Evolutionary conservation across 2,113 vertebrate species (phyloP).

Genomic region (Athene cunicularia): DNA sequence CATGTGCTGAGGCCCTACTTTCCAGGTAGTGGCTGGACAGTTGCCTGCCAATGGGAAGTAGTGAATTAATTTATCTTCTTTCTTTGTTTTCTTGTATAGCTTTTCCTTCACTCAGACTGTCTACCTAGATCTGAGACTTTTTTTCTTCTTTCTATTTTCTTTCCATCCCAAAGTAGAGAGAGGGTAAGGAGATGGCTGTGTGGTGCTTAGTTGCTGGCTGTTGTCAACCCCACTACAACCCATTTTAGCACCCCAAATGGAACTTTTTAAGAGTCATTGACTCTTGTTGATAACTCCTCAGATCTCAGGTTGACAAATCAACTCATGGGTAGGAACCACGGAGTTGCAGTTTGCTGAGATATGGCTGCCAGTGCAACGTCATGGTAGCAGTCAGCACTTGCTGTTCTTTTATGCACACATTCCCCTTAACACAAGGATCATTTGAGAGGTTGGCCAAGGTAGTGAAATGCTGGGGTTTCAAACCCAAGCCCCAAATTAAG

Average conservation of each 20-base stretch:
- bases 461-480: no score
- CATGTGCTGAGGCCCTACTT: background rate
- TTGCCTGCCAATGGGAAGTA: background rate
- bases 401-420: background rate
- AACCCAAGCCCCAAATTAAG: no score
- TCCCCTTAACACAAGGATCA: background rate
- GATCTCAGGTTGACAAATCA: background rate
- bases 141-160: background rate
- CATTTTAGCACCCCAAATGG: background rate
- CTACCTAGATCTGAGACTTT: background rate
- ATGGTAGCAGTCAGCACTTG: background rate
- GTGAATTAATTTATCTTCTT: background rate
- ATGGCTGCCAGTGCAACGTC: background rate
- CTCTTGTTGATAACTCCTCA: background rate
- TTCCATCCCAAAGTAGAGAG: background rate
- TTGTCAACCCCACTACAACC: background rate
- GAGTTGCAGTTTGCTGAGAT: background rate
- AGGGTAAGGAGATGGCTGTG: background rate
- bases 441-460: background rate
- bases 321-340: background rate
- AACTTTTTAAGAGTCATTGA: background rate
- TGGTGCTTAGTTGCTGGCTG: background rate
- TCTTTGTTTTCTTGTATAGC: background rate
- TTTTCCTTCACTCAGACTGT: background rate
- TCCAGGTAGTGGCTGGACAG: background rate